Conservation (phyloP, 1,140 invertebrate species). For the Vanessa atalanta region DNA sequence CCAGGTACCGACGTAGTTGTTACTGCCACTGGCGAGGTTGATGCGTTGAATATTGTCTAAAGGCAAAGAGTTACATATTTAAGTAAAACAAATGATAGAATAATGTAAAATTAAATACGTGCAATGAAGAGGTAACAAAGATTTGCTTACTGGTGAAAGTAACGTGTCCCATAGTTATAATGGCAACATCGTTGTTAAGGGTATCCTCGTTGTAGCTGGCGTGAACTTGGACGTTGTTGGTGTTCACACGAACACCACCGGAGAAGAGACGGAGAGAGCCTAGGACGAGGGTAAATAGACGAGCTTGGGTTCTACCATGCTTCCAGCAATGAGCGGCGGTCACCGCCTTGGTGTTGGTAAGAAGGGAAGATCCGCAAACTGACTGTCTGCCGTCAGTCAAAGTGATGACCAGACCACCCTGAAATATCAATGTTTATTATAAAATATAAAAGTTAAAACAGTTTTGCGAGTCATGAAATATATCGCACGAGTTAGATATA, state of each 20-base stretch:
- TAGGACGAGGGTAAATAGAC: not conserved
- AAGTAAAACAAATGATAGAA: no score
- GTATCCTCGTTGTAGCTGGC: not conserved
- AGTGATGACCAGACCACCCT: conserved; percentile 31
- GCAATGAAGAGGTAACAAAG: no score
- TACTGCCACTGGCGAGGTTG: no score
- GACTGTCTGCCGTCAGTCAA: conserved; percentile 20
- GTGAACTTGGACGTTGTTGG: not conserved
- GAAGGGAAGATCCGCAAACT: conserved; percentile 27
- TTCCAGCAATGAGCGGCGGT: conserved; percentile 36
- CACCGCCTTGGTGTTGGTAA: conserved; percentile 23
- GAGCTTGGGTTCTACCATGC: conserved; percentile 4
- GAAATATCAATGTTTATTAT: not conserved
- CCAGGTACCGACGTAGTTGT: no score
- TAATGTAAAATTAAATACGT: no score
- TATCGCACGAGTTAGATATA: no score
- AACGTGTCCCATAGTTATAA: conserved; percentile 8
- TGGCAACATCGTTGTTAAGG: conserved; percentile 19
- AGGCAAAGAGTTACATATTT: no score
- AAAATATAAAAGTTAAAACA: no score
- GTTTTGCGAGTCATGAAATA: no score
- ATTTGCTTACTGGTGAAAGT: conserved; percentile 22
- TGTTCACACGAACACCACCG: not conserved
- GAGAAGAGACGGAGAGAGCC: no score
- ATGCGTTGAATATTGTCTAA: no score